phyloP scores from a whole-genome alignment of 2,888 invertebrate genomes.

The Platycheirus albimanus region DNA sequence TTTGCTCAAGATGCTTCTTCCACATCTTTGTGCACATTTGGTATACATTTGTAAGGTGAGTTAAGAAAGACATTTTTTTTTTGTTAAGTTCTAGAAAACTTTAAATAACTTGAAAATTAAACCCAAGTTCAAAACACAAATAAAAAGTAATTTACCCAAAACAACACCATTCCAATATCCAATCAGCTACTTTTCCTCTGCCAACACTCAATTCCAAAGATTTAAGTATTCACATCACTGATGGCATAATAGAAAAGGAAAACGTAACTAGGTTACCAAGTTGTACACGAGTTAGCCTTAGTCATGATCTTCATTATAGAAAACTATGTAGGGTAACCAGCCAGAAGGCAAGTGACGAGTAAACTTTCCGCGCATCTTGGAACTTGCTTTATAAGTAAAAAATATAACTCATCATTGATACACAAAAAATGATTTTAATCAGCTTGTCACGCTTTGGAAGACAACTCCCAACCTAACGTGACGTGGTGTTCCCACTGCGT shows the following conservation, averaged over 20 bases:
- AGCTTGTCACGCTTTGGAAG: slow-evolving; percentile 36
- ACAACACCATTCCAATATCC: too few species aligned
- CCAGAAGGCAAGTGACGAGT: slow-evolving; percentile 2
- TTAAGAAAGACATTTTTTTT: too few species aligned
- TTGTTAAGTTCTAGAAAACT: too few species aligned
- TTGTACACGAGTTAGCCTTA: slow-evolving; percentile 8
- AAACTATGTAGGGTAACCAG: background rate
- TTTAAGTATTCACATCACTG: slow-evolving; percentile 29
- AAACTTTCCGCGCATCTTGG: slow-evolving; percentile 5
- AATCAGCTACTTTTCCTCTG: too few species aligned
- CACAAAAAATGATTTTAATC: slow-evolving; percentile 25
- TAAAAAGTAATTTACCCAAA: too few species aligned
- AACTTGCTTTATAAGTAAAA: slow-evolving; percentile 8
- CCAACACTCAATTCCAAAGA: too few species aligned
- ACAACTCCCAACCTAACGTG: slow-evolving; percentile 14
- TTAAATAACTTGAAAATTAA: too few species aligned
- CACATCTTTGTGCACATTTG: too few species aligned
- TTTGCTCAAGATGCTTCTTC: too few species aligned
- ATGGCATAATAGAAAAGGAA: slow-evolving; percentile 27
- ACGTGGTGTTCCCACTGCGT: slow-evolving; percentile 24
- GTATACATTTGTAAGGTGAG: too few species aligned
- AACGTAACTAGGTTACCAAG: slow-evolving; percentile 40
- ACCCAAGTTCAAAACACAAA: too few species aligned
- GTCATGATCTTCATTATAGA: background rate
- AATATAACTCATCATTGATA: slow-evolving; percentile 16